Evolutionary conservation across 1,140 invertebrate species (phyloP), one percentile per base, ranked within the genome.

Genomic region (Gryllus bimaculatus): DNA sequence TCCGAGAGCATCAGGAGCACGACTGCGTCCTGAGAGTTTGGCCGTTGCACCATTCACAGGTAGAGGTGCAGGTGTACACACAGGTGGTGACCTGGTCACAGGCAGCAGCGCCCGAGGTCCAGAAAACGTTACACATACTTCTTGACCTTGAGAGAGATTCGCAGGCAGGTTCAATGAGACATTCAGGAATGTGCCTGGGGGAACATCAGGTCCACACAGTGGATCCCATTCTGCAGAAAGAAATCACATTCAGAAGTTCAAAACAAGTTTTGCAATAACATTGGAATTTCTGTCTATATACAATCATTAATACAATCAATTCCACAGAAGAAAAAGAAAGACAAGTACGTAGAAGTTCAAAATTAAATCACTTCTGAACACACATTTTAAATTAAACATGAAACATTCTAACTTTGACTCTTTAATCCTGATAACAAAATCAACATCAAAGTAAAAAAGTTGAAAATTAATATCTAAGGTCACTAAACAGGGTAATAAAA

Each of bases 51-150:
- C 74, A 15, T n/a, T 20, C 10, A 39, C 47, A 48, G 66, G 66
- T 39, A 66, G 0, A 8, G 47, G 39, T 4, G 18, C 10, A 21
- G 79, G 75, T 47, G 48, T 73, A 48, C 79, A 79, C 2, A 74
- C 47, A 76, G 79, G 79, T 15, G 75, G 75, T 12, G 79, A 26
- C n/a, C 54, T 66, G 8, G 75, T 49, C 13, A 79, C 54, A 15
- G 79, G 79, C 79, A 79, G 74, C 13, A 79, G 39, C 0, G 79
- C 75, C 39, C 75, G 74, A 48, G 79, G 79, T 8, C 79, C 79
- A 48, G 66, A 47, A 73, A 79, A 79, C 12, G 79, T 79, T 15
- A 79, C 79, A 77, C 79, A 79, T 3, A 79, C 75, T 18, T 79
- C 78, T 48, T 79, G 74, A 47, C 12, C 48, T 73, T 79, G 54